Evolutionary conservation across 1,140 invertebrate species (phyloP).

Genomic region (Ridgeia piscesae): DNA sequence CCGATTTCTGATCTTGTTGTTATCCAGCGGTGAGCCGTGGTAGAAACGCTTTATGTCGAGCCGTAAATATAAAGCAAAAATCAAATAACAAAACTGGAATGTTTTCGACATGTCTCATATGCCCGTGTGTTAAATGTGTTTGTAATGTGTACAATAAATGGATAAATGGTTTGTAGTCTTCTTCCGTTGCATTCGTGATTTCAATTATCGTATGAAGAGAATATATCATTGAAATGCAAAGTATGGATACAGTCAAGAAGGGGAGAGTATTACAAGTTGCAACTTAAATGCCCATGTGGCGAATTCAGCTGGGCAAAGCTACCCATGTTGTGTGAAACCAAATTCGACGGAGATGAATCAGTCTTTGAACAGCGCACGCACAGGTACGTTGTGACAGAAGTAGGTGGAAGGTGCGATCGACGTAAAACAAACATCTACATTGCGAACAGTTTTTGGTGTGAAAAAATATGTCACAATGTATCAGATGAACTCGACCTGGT

Average conservation of each 20-base stretch:
- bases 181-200: not conserved
- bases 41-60: not conserved
- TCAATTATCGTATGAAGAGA: not conserved
- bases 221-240: not conserved
- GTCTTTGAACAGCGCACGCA: too few relatives aligned
- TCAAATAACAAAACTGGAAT: not conserved
- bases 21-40: not conserved
- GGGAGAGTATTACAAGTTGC: too few relatives aligned
- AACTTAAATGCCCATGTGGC: too few relatives aligned
- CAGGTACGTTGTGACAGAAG: too few relatives aligned
- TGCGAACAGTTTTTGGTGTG: too few relatives aligned
- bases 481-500: too few relatives aligned
- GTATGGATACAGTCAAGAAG: not conserved
- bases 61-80: not conserved
- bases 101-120: not conserved
- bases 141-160: not conserved
- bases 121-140: not conserved
- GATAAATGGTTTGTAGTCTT: not conserved
- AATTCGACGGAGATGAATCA: too few relatives aligned
- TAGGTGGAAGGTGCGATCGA: too few relatives aligned
- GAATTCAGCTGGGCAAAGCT: too few relatives aligned
- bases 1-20: not conserved
- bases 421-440: too few relatives aligned
- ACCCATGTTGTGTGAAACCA: too few relatives aligned
- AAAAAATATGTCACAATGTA: too few relatives aligned